phyloP scores from a whole-genome alignment of 1,140 invertebrate species.

The Thereuonema tuberculata region DNA sequence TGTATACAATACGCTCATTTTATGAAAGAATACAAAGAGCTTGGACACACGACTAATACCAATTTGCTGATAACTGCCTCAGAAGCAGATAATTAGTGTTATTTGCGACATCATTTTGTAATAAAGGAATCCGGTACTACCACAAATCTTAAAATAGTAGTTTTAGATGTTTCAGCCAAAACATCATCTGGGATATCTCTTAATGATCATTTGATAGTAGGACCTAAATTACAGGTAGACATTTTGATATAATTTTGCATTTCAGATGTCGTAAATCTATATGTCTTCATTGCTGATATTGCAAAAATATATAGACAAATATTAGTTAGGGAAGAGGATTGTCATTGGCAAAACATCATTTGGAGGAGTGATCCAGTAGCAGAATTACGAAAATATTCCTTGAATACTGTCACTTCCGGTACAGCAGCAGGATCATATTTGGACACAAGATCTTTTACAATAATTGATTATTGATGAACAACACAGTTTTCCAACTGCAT shows the following conservation, averaged over 20 bases:
- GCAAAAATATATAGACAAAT: no score
- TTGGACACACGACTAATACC: conserved; percentile 1
- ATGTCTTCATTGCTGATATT: conserved; percentile 27
- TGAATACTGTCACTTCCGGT: conserved; percentile 29
- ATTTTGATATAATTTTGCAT: conserved; percentile 18
- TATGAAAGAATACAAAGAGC: neutral
- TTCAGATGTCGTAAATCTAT: conserved; percentile 19
- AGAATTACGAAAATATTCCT: conserved; percentile 17
- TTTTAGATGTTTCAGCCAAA: conserved; percentile 29
- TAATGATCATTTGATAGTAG: conserved; percentile 26
- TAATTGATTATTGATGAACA: conserved; percentile 25
- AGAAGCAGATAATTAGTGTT: conserved; percentile 15
- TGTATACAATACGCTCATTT: neutral
- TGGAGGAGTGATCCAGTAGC: conserved; percentile 25
- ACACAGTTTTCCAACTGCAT: conserved; percentile 18
- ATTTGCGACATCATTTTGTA: conserved; percentile 35
- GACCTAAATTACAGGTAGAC: conserved; percentile 16
- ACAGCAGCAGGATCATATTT: conserved; percentile 28
- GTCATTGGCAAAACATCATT: conserved; percentile 29
- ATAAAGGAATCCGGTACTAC: conserved; percentile 18
- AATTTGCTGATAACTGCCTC: no score
- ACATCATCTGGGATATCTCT: conserved; percentile 19
- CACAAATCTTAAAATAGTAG: conserved; percentile 27
- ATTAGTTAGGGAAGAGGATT: conserved; percentile 23
- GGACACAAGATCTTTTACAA: conserved; percentile 24